A percentile compares a stretch with the other conserved stretches of the same genome.
Evolutionary conservation across 2,888 invertebrate genomes (phyloP).

Genomic region (Catocala sponsa): DNA sequence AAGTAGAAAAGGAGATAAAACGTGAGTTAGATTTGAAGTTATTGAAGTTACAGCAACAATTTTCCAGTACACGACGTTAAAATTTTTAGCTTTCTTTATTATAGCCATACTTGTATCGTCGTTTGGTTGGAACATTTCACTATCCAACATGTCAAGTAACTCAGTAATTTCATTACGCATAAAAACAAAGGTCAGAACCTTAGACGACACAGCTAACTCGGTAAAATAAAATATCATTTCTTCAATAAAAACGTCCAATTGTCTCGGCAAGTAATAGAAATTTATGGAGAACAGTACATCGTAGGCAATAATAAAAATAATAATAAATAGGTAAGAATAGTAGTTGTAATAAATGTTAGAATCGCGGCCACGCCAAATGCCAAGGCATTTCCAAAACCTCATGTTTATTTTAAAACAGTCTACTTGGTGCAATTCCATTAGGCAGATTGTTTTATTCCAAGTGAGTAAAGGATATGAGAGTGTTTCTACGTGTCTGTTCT

Average conservation of each 20-base stretch:
- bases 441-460: conserved; percentile 24
- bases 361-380: conserved; percentile 55
- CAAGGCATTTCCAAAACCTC: conserved; percentile 64
- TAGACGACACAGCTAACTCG: conserved; percentile 57
- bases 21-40: conserved; percentile 52
- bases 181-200: conserved; percentile 62
- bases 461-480: conserved; percentile 9
- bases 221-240: conserved; percentile 71
- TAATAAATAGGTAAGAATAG: conserved; percentile 56
- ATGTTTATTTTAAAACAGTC: conserved; percentile 67
- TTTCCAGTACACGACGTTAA: conserved; percentile 63
- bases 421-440: conserved; percentile 54
- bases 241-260: conserved; percentile 64
- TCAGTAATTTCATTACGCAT: conserved; percentile 54
- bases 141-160: conserved; percentile 60
- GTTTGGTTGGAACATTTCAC: conserved; percentile 63
- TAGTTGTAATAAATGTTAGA: conserved; percentile 47
- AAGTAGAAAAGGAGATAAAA: conserved; percentile 53
- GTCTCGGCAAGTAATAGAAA: conserved; percentile 62
- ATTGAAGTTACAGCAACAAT: conserved; percentile 55
- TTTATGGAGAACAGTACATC: conserved; percentile 56
- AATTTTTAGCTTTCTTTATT: conserved; percentile 60
- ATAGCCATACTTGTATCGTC: conserved; percentile 52
- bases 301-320: conserved; percentile 54
- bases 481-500: conserved; percentile 19